These are phyloP conservation scores for Meles meles DNA, from an alignment of 2,113 vertebrate genomes.

Conservation along the genomic window DNA sequence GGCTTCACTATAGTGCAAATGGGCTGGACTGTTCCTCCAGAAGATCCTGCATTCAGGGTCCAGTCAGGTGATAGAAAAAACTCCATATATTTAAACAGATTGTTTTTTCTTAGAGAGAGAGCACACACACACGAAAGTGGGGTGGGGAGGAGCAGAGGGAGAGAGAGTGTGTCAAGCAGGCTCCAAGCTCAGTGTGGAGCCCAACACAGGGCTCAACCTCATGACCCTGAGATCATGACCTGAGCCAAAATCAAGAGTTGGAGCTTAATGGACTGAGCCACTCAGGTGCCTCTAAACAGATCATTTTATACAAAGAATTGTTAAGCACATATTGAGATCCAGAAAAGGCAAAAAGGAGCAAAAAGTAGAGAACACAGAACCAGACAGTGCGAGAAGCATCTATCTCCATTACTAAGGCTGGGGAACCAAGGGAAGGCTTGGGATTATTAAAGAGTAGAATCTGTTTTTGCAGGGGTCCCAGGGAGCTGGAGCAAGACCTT, in stretches of 20 bases:
- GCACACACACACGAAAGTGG: background rate
- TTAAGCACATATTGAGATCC: background rate
- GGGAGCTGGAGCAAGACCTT: background rate
- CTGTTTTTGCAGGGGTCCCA: too few species aligned
- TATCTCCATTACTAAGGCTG: background rate
- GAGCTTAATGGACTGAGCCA: background rate
- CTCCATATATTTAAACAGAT: background rate
- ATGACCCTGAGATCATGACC: background rate
- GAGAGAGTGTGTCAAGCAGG: background rate
- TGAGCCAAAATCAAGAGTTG: background rate
- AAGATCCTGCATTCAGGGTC: background rate
- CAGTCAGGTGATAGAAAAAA: background rate
- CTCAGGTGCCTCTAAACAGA: background rate
- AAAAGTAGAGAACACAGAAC: background rate
- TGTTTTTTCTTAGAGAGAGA: background rate
- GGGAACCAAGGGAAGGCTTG: background rate
- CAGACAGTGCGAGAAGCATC: background rate
- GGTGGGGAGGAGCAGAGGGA: background rate
- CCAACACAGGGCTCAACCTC: background rate
- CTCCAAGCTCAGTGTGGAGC: background rate
- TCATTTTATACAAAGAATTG: background rate
- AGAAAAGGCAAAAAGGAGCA: background rate
- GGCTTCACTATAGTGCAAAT: too few species aligned
- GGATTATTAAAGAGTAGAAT: background rate
- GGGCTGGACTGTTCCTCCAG: background rate